phyloP scores from a whole-genome alignment of 2,888 invertebrate species.

The Oeneis ivallda region DNA sequence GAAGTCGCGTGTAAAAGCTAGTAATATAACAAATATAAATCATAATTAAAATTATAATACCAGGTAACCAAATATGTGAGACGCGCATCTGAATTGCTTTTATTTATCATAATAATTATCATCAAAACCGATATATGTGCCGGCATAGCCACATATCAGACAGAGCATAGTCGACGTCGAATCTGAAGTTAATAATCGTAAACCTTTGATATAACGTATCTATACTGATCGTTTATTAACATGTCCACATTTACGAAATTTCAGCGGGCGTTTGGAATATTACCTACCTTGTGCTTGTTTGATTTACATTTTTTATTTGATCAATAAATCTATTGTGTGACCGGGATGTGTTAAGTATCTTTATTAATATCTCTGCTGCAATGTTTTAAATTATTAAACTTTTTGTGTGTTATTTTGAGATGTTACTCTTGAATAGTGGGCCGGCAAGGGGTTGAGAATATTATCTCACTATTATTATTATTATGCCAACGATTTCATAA shows the following conservation, averaged over 20 bases:
- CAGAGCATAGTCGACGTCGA: conserved; percentile 35
- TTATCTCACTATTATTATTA: no score
- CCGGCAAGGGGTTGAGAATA: no score
- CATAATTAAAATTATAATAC: conserved; percentile 16
- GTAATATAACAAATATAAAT: conserved; percentile 2
- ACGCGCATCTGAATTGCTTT: conserved; percentile 25
- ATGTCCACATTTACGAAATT: conserved; percentile 37
- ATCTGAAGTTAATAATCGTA: conserved; percentile 39
- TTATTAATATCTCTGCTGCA: no score
- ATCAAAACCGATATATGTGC: conserved; percentile 28
- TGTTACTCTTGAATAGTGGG: no score
- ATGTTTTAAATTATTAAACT: no score
- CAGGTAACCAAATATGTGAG: conserved; percentile 24
- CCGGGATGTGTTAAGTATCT: neutral
- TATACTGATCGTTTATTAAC: conserved; percentile 31
- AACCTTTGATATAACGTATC: conserved; percentile 38
- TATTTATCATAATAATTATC: conserved; percentile 36
- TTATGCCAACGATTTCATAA: no score
- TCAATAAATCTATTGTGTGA: conserved; percentile 10
- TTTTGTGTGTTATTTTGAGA: no score
- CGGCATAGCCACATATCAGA: conserved; percentile 33
- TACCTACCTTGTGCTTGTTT: conserved; percentile 12
- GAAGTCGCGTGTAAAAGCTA: neutral
- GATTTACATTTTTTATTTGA: conserved; percentile 18
- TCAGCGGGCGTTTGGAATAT: conserved; percentile 29